Percentiles rank a stretch among this genome's conserved stretches.
These are phyloP conservation scores for Acanthosepion esculentum DNA, from an alignment of 2,888 invertebrate species.

Conservation along the genomic window DNA sequence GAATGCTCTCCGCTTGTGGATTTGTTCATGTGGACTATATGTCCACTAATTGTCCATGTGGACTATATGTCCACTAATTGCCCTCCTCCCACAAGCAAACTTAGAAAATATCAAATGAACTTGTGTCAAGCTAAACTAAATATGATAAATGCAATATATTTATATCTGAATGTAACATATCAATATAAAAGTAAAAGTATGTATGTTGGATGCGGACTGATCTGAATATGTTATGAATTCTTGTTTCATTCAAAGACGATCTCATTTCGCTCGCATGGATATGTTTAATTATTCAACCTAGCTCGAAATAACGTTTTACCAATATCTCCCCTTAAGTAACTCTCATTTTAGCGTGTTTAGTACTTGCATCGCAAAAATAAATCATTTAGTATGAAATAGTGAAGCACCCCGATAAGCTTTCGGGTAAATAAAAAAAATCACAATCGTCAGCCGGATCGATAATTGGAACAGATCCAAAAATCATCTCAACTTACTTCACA, in stretches of 20 bases:
- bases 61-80: too few relatives aligned
- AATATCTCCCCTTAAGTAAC: not conserved
- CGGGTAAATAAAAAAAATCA: not conserved
- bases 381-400: not conserved
- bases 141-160: too few relatives aligned
- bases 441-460: not conserved
- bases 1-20: too few relatives aligned
- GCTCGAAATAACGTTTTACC: not conserved
- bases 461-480: not conserved
- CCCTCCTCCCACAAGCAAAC: too few relatives aligned
- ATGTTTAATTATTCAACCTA: not conserved
- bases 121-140: too few relatives aligned
- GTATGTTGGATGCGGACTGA: too few relatives aligned
- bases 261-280: not conserved
- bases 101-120: too few relatives aligned
- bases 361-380: not conserved
- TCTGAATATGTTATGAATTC: not conserved
- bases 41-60: too few relatives aligned
- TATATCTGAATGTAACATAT: too few relatives aligned
- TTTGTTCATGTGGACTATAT: too few relatives aligned
- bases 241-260: not conserved
- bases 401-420: not conserved
- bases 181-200: too few relatives aligned
- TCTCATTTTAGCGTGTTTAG: not conserved
- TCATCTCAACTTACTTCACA: not conserved